Conservation (phyloP, 2,888 invertebrate species). For the Scaptomyza reducta region DNA sequence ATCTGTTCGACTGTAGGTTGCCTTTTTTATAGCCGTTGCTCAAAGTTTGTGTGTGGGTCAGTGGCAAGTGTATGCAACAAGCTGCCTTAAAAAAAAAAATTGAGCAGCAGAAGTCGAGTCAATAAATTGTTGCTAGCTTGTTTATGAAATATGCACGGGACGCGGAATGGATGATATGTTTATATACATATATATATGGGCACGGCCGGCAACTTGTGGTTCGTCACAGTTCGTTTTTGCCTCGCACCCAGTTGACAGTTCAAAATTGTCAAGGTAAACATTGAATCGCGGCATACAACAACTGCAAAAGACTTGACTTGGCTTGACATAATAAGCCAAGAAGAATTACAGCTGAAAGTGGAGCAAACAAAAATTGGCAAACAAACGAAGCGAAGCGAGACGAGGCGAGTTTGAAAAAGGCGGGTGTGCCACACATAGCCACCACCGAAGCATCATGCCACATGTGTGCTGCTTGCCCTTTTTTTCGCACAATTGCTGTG, state of each 20-base stretch:
- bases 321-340: slow-evolving; percentile 54
- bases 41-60: slow-evolving; percentile 65
- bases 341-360: slow-evolving; percentile 58
- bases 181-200: slow-evolving; percentile 13
- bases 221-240: slow-evolving; percentile 35
- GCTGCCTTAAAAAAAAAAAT: not conserved
- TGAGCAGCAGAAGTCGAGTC: slow-evolving; percentile 8
- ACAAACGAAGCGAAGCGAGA: slow-evolving; percentile 26
- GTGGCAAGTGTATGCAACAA: slow-evolving; percentile 61
- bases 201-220: not conserved
- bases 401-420: slow-evolving; percentile 2
- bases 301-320: slow-evolving; percentile 17
- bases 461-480: slow-evolving; percentile 6
- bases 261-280: slow-evolving; percentile 68
- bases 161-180: slow-evolving; percentile 46
- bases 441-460: slow-evolving; percentile 3
- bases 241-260: slow-evolving; percentile 44
- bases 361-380: slow-evolving; percentile 71
- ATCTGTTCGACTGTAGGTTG: slow-evolving; percentile 40
- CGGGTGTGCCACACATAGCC: slow-evolving; percentile 13
- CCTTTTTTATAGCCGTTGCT: not conserved
- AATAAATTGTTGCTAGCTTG: slow-evolving; percentile 45
- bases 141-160: slow-evolving; percentile 60
- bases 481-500: slow-evolving; percentile 49
- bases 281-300: slow-evolving; percentile 34